Percentiles rank a stretch among this genome's conserved stretches.
Conservation (phyloP, 2,797 vertebrate genomes). For the Arctocebus calabarensis region DNA sequence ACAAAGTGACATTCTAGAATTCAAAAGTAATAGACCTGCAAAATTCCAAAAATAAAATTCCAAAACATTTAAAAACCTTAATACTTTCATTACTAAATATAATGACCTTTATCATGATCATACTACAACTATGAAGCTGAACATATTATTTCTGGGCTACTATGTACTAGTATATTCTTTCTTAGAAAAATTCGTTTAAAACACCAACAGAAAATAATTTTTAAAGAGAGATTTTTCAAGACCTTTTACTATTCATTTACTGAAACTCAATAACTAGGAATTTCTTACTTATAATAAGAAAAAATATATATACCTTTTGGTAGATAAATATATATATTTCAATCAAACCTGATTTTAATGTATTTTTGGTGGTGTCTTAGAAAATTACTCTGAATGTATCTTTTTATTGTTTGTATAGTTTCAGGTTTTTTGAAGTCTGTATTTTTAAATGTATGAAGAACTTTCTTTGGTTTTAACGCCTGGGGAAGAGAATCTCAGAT, state of each 20-base stretch:
- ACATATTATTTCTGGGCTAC: slow-evolving; percentile 22
- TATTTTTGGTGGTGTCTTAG: neutral
- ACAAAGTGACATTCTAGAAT: neutral
- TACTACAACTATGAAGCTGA: neutral
- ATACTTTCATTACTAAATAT: neutral
- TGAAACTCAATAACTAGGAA: neutral
- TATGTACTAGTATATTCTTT: neutral
- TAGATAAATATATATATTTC: neutral
- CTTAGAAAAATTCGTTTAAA: slow-evolving; percentile 12
- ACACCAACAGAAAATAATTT: neutral
- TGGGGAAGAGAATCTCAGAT: neutral
- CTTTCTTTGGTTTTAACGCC: neutral
- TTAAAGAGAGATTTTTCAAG: neutral
- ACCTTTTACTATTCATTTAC: neutral
- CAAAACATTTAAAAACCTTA: slow-evolving; percentile 3
- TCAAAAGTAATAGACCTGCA: neutral
- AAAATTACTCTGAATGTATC: neutral
- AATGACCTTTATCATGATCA: neutral
- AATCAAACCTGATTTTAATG: neutral
- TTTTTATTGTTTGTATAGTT: neutral
- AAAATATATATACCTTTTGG: neutral
- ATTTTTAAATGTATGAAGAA: neutral
- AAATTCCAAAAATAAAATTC: neutral
- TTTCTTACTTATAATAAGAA: slow-evolving; percentile 31
- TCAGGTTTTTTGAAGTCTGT: neutral